Conservation (phyloP, 2,113 vertebrate species). For the Eurystomus gularis region DNA sequence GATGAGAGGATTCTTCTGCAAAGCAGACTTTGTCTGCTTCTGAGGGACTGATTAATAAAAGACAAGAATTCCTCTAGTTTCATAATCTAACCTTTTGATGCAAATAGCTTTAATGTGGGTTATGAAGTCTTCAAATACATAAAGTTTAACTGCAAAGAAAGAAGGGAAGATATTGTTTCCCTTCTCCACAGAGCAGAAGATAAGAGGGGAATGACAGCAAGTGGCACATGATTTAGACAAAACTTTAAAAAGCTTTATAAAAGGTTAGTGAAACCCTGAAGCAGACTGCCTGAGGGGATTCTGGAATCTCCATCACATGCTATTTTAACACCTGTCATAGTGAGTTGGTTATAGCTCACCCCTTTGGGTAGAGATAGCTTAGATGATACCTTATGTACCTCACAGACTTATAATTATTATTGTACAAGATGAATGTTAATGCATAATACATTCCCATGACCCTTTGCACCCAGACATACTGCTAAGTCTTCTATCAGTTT, state of each 20-base stretch:
- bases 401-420: neutral
- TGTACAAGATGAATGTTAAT: neutral
- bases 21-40: neutral
- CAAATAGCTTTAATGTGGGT: neutral
- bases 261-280: neutral
- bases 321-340: neutral
- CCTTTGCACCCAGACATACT: constrained; percentile 71
- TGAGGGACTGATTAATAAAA: neutral
- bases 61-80: neutral
- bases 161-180: neutral
- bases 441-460: neutral
- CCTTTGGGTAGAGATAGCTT: neutral
- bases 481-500: constrained; percentile 96
- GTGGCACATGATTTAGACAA: neutral
- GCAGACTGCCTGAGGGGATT: neutral
- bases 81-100: neutral
- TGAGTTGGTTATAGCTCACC: neutral
- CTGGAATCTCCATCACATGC: neutral
- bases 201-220: neutral
- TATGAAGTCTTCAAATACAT: neutral
- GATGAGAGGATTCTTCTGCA: neutral
- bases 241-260: neutral
- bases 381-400: neutral
- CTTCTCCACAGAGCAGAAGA: neutral
- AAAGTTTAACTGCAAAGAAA: neutral